Conservation (phyloP, 2,888 invertebrate genomes). For the Noctua pronuba region DNA sequence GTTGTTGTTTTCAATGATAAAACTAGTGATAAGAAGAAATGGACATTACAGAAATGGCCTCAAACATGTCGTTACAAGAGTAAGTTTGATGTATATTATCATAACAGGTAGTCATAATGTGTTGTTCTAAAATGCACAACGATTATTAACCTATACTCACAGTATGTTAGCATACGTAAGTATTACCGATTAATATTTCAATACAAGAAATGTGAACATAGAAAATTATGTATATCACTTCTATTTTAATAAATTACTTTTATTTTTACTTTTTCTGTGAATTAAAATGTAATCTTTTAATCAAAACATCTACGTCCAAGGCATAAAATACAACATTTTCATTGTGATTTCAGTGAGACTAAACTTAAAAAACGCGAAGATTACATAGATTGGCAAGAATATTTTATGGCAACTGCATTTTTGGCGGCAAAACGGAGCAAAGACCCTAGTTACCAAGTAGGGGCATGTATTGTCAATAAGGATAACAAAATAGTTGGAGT, state of each 20-base stretch:
- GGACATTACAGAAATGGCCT: constrained; percentile 52
- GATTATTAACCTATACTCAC: no score
- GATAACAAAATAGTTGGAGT: constrained; percentile 97
- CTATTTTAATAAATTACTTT: not conserved
- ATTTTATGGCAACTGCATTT: constrained; percentile 98
- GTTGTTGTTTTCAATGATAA: constrained; percentile 41
- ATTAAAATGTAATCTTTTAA: not conserved
- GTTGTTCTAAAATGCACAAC: no score
- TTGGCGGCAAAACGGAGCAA: constrained; percentile 98
- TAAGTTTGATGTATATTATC: constrained; percentile 28
- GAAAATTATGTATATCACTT: not conserved
- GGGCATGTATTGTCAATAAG: constrained; percentile 97
- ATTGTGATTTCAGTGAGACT: constrained; percentile 37
- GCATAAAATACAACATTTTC: not conserved
- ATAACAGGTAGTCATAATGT: no score
- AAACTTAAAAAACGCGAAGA: constrained; percentile 85
- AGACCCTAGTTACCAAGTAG: constrained; percentile 98
- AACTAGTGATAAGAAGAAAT: constrained; percentile 39
- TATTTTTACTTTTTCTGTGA: not conserved
- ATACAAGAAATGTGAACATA: not conserved
- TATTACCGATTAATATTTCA: not conserved
- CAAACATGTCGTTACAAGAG: constrained; percentile 55
- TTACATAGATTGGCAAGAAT: constrained; percentile 97
- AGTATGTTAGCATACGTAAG: no score
- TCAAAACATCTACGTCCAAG: no score